These are phyloP conservation scores for Zaprionus camerounensis DNA, from an alignment of 1,140 invertebrate genomes.

Conservation along the genomic window DNA sequence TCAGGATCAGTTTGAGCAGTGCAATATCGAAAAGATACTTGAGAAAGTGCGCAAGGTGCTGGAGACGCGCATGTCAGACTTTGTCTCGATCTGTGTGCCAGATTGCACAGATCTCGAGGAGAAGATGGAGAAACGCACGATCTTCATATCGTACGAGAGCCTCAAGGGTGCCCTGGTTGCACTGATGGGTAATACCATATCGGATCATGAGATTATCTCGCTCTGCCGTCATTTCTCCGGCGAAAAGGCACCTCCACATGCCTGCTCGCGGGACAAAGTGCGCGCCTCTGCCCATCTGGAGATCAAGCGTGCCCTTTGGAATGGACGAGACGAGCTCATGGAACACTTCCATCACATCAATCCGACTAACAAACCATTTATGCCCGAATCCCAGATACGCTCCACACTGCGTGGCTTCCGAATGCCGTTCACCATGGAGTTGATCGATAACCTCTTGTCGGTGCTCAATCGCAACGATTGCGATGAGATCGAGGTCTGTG, in stretches of 20 bases:
- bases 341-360: conserved; percentile 89
- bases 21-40: conserved; percentile 89
- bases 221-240: conserved; percentile 87
- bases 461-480: conserved; percentile 87
- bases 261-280: conserved; percentile 74
- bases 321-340: conserved; percentile 87
- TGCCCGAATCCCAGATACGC: conserved; percentile 86
- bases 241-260: conserved; percentile 84
- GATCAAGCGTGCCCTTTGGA: conserved; percentile 88
- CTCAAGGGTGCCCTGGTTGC: conserved; percentile 87
- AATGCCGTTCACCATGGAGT: conserved; percentile 87
- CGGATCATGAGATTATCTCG: conserved; percentile 91
- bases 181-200: conserved; percentile 87
- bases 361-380: conserved; percentile 85
- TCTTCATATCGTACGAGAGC: conserved; percentile 84
- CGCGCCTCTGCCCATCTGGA: conserved; percentile 88
- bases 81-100: conserved; percentile 50
- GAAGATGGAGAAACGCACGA: conserved; percentile 42
- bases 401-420: conserved; percentile 87
- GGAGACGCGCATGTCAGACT: conserved; percentile 71
- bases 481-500: conserved; percentile 85
- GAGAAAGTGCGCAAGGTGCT: conserved; percentile 88
- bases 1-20: conserved; percentile 89
- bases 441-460: conserved; percentile 88
- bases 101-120: conserved; percentile 53